Evolutionary conservation across 2,888 invertebrate genomes (phyloP).

Genomic region (Cynaeus angustus): DNA sequence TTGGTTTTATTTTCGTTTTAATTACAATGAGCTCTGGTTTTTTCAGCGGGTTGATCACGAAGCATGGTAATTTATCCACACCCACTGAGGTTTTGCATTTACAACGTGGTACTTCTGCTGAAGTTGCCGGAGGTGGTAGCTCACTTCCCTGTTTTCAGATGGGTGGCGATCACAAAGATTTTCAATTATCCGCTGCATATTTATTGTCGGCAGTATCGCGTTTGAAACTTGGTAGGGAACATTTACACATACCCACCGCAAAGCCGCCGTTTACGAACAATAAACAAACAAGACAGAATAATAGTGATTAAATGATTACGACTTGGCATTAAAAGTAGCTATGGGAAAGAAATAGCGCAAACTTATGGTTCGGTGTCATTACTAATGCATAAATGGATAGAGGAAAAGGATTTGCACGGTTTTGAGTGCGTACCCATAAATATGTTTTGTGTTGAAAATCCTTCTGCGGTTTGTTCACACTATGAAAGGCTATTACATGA

Average conservation of each 20-base stretch:
- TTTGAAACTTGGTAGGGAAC: neutral
- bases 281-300: constrained; percentile 12
- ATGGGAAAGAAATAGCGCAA: neutral
- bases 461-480: neutral
- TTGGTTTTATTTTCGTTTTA: constrained; percentile 30
- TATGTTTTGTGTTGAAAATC: no score
- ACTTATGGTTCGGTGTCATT: neutral
- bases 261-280: constrained; percentile 6
- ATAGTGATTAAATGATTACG: constrained; percentile 7
- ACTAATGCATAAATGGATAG: no score
- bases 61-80: constrained; percentile 45
- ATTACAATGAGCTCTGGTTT: constrained; percentile 34
- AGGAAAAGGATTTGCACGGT: no score
- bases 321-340: constrained; percentile 4
- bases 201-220: constrained; percentile 9
- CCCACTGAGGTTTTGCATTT: constrained; percentile 38
- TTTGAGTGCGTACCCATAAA: no score
- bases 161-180: constrained; percentile 41
- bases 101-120: constrained; percentile 29
- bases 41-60: constrained; percentile 36
- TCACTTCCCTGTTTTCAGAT: constrained; percentile 46
- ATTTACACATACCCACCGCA: constrained; percentile 10
- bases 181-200: constrained; percentile 30
- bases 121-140: constrained; percentile 36
- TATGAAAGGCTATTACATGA: constrained; percentile 1